Evolutionary conservation across 2,113 vertebrate species (phyloP).

Genomic region (Brienomyrus longianalis): DNA sequence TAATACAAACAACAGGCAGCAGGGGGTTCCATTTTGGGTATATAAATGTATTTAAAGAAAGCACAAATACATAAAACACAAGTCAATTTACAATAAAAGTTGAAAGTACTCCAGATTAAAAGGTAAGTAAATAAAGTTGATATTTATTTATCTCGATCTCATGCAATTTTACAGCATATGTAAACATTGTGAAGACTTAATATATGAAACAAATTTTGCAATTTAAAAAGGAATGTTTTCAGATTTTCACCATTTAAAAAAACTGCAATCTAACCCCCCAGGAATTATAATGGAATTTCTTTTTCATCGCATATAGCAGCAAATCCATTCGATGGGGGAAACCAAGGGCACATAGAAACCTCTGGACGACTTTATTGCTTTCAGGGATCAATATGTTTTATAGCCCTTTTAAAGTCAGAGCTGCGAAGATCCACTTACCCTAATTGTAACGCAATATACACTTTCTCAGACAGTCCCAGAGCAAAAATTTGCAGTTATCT

Average conservation of each 20-base stretch:
- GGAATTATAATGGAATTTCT: background rate
- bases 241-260: constrained; percentile 39
- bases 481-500: constrained; percentile 23
- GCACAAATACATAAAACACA: background rate
- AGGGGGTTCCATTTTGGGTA: background rate
- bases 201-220: constrained; percentile 22
- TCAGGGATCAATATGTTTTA: background rate
- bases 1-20: background rate
- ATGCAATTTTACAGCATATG: constrained; percentile 58
- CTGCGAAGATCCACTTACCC: background rate
- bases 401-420: background rate
- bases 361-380: constrained; percentile 13
- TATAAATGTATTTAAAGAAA: constrained; percentile 5
- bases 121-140: constrained; percentile 21
- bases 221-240: constrained; percentile 53
- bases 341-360: background rate
- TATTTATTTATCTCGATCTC: constrained; percentile 32
- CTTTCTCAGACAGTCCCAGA: constrained; percentile 2
- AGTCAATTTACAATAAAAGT: background rate
- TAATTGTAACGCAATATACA: background rate
- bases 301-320: constrained; percentile 3
- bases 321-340: background rate
- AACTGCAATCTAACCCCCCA: constrained; percentile 19
- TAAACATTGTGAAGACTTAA: constrained; percentile 47
- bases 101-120: background rate